These are phyloP conservation scores for Fringilla coelebs DNA, from an alignment of 2,797 vertebrate genomes.

Conservation along the genomic window DNA sequence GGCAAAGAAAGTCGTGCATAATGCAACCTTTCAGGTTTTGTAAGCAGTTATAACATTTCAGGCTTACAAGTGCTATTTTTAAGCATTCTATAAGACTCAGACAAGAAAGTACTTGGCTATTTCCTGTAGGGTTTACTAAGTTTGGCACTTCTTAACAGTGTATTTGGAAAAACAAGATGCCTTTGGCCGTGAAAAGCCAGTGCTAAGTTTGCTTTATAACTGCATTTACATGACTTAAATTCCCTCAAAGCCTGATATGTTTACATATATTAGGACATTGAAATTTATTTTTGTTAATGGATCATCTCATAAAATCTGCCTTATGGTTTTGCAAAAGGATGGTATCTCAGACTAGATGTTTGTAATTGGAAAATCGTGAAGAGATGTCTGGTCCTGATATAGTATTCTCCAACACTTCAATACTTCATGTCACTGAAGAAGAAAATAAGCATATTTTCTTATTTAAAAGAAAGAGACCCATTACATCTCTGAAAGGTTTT, in stretches of 20 bases:
- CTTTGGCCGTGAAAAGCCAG: conserved; percentile 28
- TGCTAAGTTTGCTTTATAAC: conserved; percentile 1
- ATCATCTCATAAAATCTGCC: conserved; percentile 4
- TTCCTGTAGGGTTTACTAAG: neutral
- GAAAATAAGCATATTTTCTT: neutral
- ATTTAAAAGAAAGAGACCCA: neutral
- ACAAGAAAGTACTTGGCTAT: conserved; percentile 9
- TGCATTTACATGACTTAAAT: conserved; percentile 39
- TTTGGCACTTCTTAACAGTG: conserved; percentile 15
- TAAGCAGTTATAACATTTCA: conserved; percentile 31
- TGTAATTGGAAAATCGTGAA: neutral
- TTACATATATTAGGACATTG: neutral
- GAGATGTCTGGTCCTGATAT: neutral
- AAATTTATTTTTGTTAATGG: neutral
- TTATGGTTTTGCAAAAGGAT: neutral
- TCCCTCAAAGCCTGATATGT: neutral
- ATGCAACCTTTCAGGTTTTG: conserved; percentile 21
- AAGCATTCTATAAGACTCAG: conserved; percentile 1
- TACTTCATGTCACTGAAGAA: neutral
- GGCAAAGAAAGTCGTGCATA: conserved; percentile 23
- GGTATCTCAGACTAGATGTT: neutral
- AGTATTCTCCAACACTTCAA: neutral
- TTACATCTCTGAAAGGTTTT: neutral
- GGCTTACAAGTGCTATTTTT: conserved; percentile 17
- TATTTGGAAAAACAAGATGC: conserved; percentile 41